Base-by-base conservation (phyloP, 2,113 vertebrate genomes). In the Saccopteryx bilineata region DNA sequence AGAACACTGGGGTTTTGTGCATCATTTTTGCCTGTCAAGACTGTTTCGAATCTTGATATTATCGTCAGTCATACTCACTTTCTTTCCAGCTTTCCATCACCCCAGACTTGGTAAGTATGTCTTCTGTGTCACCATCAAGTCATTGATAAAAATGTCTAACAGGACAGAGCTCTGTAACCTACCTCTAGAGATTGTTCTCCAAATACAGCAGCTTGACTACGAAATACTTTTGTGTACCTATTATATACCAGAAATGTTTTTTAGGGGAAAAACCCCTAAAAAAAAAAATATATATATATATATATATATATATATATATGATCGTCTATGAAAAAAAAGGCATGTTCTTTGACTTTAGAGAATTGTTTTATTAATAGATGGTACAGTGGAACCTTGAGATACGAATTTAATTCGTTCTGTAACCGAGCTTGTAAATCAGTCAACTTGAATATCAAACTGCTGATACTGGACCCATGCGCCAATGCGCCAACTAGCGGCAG, bases 1-100 rank as follows among this genome's bases (percentile, higher is more conserved):
- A 96, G 87, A 97, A 95, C 76, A 92, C 85, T 96, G 86, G 14
- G 72, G 23, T 93, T 95, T 93, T 85, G 56, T 60, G n/a, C 69
- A 26, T 72, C 56, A 74, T 61, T 91, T 46, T 83, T 91, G 85
- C n/a, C 52, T 97, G 92, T 78, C 94, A 97, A 94, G 79, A 95
- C 31, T 85, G 93, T 66, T 95, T 91, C 85, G 82, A 91, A 81
- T 94, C 48, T 81, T 81, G 46, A 93, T 94, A 95, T 95, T 94
- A 90, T 91, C 74, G 74, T 94, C 85, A 94, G 56, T 94, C 92
- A 78, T 68, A 86, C 23, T 88, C 28, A 72, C 14, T 79, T 3
- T 13, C 50, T 31, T 78, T 89, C 92, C 95, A 96, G 74, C 19
- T 93, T 85, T 54, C 90, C 94, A 72, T 89, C 92, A 94, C 50